Evolutionary conservation across 1,140 invertebrate species (phyloP).

Genomic region (Nephila pilipes): DNA sequence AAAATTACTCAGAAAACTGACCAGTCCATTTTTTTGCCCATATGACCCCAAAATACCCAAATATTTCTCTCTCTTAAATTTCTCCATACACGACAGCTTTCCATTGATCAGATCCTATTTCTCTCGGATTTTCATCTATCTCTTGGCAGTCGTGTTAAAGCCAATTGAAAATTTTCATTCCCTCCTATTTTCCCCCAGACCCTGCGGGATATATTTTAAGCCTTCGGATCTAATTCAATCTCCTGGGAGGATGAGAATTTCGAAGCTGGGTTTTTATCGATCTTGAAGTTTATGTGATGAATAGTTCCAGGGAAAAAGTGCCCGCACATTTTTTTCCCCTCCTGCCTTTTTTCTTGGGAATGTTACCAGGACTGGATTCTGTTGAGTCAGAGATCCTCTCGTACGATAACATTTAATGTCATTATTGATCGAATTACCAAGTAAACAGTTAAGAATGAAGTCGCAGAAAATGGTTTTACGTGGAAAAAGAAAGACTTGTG

Average conservation of each 20-base stretch:
- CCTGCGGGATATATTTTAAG: background rate
- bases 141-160: background rate
- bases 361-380: background rate
- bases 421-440: background rate
- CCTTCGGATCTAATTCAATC: conserved; percentile 18
- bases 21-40: conserved; percentile 4
- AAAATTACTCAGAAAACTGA: background rate
- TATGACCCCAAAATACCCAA: conserved; percentile 19
- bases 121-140: background rate
- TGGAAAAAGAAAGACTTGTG: too few relatives aligned
- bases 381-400: background rate
- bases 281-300: background rate
- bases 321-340: background rate
- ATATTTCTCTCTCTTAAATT: background rate
- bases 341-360: background rate
- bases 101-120: background rate
- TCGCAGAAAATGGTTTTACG: background rate
- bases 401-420: background rate
- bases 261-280: background rate
- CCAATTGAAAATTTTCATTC: conserved; percentile 22
- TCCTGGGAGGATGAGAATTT: background rate
- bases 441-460: background rate
- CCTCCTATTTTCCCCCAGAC: background rate
- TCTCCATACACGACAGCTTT: background rate
- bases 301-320: background rate